Conservation (phyloP, 2,797 vertebrate species). For the Acipenser transmontanus region DNA sequence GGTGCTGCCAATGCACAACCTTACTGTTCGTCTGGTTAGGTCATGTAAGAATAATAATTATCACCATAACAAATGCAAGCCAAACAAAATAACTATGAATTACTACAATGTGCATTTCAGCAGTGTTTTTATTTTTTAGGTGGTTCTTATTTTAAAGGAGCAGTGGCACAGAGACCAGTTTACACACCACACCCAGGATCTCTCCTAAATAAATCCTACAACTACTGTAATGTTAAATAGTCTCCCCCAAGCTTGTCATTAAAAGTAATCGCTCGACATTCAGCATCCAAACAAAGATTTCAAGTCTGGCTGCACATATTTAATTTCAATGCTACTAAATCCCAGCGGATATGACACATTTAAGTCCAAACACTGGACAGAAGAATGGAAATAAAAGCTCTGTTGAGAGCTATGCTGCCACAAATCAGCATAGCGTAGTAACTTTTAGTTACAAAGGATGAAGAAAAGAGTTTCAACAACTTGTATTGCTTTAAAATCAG, state of each 20-base stretch:
- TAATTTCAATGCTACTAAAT: slow-evolving; percentile 12
- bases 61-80: slow-evolving; percentile 43
- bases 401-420: background rate
- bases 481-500: too few relatives aligned
- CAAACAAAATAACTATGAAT: slow-evolving; percentile 56
- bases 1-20: slow-evolving; percentile 37
- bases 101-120: slow-evolving; percentile 53
- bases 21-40: slow-evolving; percentile 46
- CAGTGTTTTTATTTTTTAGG: slow-evolving; percentile 21
- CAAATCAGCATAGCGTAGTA: too few relatives aligned
- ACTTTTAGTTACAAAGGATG: too few relatives aligned
- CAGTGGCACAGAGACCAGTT: slow-evolving; percentile 13
- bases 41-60: slow-evolving; percentile 59
- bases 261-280: slow-evolving; percentile 21
- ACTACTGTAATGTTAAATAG: slow-evolving; percentile 25
- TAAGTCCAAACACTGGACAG: background rate
- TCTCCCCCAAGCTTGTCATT: slow-evolving; percentile 28
- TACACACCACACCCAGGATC: slow-evolving; percentile 26
- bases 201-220: slow-evolving; percentile 26
- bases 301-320: background rate
- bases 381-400: background rate
- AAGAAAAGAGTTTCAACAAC: too few relatives aligned
- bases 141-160: slow-evolving; percentile 25
- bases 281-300: slow-evolving; percentile 13
- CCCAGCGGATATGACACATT: slow-evolving; percentile 8